Evolutionary conservation across 2,797 vertebrate species (phyloP).

Genomic region (Anniella stebbinsi): DNA sequence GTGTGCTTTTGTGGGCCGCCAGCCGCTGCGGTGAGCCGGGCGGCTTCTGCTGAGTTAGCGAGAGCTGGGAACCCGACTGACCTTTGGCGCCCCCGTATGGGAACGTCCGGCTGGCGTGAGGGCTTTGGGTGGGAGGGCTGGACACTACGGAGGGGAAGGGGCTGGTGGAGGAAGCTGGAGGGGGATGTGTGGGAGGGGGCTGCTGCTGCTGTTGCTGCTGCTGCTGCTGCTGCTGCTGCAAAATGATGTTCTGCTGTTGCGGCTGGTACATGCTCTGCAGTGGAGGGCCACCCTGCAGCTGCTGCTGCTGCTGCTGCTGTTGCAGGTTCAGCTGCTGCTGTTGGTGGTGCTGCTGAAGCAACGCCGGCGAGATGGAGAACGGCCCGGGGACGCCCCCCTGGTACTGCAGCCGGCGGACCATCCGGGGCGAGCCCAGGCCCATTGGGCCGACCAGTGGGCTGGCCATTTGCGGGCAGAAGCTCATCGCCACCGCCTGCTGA

Average conservation of each 20-base stretch:
- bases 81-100: constrained; percentile 79
- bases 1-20: constrained; percentile 87
- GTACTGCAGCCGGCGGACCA: constrained; percentile 88
- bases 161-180: constrained; percentile 66
- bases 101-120: constrained; percentile 83
- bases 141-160: constrained; percentile 81
- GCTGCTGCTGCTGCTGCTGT: constrained; percentile 68
- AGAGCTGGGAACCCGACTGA: constrained; percentile 88
- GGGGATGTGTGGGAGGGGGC: constrained; percentile 34
- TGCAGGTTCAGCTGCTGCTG: constrained; percentile 68
- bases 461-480: constrained; percentile 92
- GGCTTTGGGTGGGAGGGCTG: constrained; percentile 86
- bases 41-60: constrained; percentile 86
- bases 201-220: constrained; percentile 51
- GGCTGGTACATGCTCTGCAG: constrained; percentile 28
- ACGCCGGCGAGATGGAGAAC: constrained; percentile 84
- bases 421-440: constrained; percentile 88
- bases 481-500: constrained; percentile 97
- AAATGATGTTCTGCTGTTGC: constrained; percentile 53
- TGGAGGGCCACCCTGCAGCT: constrained; percentile 33
- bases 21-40: constrained; percentile 86
- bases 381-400: constrained; percentile 84
- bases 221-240: constrained; percentile 67
- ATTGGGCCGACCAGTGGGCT: constrained; percentile 85
- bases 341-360: constrained; percentile 81